Evolutionary conservation across 2,113 vertebrate species (phyloP).

Genomic region (Anseranas semipalmata): DNA sequence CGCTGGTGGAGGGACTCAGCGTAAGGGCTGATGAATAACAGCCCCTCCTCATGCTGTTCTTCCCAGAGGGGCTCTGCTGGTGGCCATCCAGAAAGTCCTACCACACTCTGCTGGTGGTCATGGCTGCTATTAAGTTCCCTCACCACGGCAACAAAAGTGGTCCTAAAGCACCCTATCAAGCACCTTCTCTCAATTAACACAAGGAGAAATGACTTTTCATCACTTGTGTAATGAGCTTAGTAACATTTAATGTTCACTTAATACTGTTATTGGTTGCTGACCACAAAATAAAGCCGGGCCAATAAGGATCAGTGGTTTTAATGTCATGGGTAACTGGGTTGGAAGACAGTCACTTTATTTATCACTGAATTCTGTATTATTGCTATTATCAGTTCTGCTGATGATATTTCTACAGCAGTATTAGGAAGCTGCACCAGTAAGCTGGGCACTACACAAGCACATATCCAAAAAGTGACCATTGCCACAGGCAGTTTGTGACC

Average conservation of each 20-base stretch:
- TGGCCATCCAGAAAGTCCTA: background rate
- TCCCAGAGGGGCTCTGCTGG: background rate
- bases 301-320: background rate
- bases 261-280: background rate
- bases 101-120: background rate
- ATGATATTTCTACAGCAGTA: background rate
- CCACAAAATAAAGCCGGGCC: background rate
- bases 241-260: background rate
- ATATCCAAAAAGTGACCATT: background rate
- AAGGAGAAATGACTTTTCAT: background rate
- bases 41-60: accelerated
- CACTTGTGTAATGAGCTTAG: background rate
- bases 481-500: background rate
- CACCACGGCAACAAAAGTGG: background rate
- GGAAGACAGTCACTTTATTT: background rate
- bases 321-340: background rate
- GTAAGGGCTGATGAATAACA: background rate
- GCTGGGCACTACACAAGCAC: background rate
- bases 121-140: background rate
- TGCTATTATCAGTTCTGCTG: background rate
- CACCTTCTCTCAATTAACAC: background rate
- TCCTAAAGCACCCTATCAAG: background rate
- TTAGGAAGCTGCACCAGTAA: background rate
- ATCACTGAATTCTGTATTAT: background rate
- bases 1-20: background rate